phyloP scores from a whole-genome alignment of 2,113 vertebrate species.

The Fregata magnificens region DNA sequence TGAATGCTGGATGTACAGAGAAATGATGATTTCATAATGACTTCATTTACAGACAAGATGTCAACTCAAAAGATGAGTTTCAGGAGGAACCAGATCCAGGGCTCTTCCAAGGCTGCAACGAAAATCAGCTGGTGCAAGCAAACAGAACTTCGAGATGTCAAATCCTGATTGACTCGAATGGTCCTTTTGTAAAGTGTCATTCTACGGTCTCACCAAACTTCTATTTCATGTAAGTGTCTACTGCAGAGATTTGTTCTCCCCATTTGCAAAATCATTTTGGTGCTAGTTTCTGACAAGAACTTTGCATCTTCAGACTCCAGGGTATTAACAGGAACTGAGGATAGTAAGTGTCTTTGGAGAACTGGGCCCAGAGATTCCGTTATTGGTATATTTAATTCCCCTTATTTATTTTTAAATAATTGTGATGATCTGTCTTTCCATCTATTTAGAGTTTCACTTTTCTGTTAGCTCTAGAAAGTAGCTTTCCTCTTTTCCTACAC shows the following conservation, averaged over 20 bases:
- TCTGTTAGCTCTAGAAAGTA: background rate
- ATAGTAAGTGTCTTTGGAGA: background rate
- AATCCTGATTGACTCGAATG: background rate
- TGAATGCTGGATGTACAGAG: background rate
- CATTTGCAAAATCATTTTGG: background rate
- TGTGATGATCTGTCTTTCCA: background rate
- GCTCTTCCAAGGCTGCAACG: constrained; percentile 31
- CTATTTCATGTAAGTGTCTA: constrained; percentile 57
- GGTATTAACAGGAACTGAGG: background rate
- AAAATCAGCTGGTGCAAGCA: background rate
- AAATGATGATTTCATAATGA: background rate
- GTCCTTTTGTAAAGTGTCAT: constrained; percentile 54
- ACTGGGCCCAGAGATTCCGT: background rate
- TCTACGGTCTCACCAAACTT: background rate
- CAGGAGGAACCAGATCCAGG: constrained; percentile 51
- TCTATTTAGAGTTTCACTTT: background rate
- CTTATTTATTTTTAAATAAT: background rate
- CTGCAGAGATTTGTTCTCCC: background rate
- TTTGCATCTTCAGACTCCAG: background rate
- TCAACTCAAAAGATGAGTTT: background rate
- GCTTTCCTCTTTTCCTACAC: background rate
- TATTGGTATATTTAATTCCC: background rate
- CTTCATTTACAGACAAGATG: constrained; percentile 47
- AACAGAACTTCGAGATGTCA: constrained; percentile 14
- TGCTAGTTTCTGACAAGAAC: background rate